Evolutionary conservation across 2,888 invertebrate species (phyloP), one percentile per base, ranked within the genome.

Genomic region (Euplagia quadripunctaria): DNA sequence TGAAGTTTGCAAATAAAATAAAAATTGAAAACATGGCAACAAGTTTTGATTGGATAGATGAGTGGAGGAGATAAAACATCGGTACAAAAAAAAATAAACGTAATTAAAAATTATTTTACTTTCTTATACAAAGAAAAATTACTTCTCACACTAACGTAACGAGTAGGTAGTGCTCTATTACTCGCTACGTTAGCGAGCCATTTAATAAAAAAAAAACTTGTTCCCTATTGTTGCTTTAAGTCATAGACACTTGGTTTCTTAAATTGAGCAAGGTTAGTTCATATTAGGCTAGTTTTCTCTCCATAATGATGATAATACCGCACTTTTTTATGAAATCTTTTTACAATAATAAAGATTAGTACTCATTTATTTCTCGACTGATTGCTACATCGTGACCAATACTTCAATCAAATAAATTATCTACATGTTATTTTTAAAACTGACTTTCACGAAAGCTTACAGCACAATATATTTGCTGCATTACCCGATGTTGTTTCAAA

Each of bases 391-490:
- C 70, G 69, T 65, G 65, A 20, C 11, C 58, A 58, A 58, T 58
- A 58, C 46, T 42, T 31, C 69, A 73, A 69, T 58, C 74, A 74
- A 74, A 71, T 51, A 42, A 52, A 68, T 68, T 42, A 71, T 41
- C 31, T 2, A 31, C 31, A 31, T 31, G 31, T 31, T 31, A 63
- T n/a, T 74, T 68, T 17, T 73, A 52, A 73, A 68, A 66, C 42
- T 43, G 14, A 72, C 82, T 82, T 82, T 82, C 82, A 72, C 84
- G 76, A 58, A 70, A 74, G 67, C 63, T 79, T 79, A 70, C 58
- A 71, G 52, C 49, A 52, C 17, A 65, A 43, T 20, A 42, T 66
- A 65, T 70, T 70, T 67, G 76, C 11, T 72, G 73, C 71, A 71
- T 72, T 72, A 71, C 70, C 68, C 68, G 31, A 43, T 14, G 41